These are phyloP conservation scores for Probaryconus sp. DNA, from an alignment of 1,140 invertebrate species.

Conservation along the genomic window DNA sequence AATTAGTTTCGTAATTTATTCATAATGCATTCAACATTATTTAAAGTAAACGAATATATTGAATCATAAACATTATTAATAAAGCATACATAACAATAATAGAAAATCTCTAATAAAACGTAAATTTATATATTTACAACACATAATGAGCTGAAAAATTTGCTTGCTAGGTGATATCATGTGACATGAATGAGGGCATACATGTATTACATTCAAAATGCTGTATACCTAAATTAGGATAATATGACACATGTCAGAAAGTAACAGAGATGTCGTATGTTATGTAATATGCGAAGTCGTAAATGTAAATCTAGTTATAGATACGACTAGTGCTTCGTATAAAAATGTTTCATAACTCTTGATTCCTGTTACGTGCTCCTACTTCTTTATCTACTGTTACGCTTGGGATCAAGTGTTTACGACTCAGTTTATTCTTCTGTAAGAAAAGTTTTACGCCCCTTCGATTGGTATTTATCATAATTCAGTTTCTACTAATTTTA, in stretches of 20 bases:
- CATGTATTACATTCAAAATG: slow-evolving; percentile 7
- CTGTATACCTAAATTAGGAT: slow-evolving; percentile 9
- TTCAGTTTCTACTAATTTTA: not conserved
- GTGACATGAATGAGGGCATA: not conserved
- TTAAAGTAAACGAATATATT: no score
- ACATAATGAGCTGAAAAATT: no score
- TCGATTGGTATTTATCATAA: slow-evolving; percentile 13
- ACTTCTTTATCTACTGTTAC: slow-evolving; percentile 1
- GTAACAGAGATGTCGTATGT: slow-evolving; percentile 22
- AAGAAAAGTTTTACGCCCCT: slow-evolving; percentile 10
- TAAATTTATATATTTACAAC: no score
- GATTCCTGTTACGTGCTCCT: slow-evolving; percentile 17
- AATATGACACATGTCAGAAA: slow-evolving; percentile 33
- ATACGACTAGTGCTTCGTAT: slow-evolving; percentile 1
- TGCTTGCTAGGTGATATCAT: no score
- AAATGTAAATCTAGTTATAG: slow-evolving; percentile 37
- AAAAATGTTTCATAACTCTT: slow-evolving; percentile 28
- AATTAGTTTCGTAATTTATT: no score
- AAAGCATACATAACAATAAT: no score
- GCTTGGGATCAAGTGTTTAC: slow-evolving; percentile 20
- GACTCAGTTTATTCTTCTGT: slow-evolving; percentile 19
- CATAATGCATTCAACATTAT: no score
- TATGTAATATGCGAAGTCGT: slow-evolving; percentile 19
- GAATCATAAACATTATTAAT: no score
- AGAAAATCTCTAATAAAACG: no score